A percentile compares a stretch with the other conserved stretches of the same genome.
These are phyloP conservation scores for Spodoptera litura DNA, from an alignment of 1,140 invertebrate species.

Conservation along the genomic window DNA sequence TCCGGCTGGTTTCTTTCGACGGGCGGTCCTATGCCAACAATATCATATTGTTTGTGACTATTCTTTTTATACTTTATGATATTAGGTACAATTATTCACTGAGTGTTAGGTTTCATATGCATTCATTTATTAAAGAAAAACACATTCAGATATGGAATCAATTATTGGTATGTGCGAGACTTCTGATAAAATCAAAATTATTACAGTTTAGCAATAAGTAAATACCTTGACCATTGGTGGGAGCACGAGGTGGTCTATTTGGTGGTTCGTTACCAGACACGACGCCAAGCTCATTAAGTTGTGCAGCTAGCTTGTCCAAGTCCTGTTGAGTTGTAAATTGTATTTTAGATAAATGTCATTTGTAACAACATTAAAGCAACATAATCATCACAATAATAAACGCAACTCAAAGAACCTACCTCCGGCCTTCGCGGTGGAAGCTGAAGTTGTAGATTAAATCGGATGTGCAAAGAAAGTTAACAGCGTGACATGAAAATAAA, in stretches of 20 bases:
- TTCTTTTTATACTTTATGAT: background rate
- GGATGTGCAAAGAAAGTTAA: conserved; percentile 82
- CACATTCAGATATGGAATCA: no score
- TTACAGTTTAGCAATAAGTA: background rate
- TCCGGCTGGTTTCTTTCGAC: conserved; percentile 84
- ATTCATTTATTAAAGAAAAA: background rate
- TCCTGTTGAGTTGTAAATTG: conserved; percentile 87
- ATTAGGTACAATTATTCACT: background rate
- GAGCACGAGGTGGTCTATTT: conserved; percentile 86
- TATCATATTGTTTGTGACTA: background rate
- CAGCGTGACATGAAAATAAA: conserved; percentile 87
- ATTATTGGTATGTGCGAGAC: no score
- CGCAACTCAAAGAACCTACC: conserved; percentile 82
- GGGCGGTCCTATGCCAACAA: conserved; percentile 69
- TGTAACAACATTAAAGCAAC: conserved; percentile 8
- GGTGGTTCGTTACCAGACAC: conserved; percentile 88
- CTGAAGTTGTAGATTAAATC: conserved; percentile 84
- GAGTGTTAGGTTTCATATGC: background rate
- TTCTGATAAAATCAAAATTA: background rate
- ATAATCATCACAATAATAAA: conserved; percentile 21
- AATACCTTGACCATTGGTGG: conserved; percentile 84
- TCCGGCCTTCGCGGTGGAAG: conserved; percentile 93
- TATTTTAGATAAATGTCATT: conserved; percentile 17
- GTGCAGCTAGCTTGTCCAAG: conserved; percentile 96
- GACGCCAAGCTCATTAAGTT: conserved; percentile 96